Evolutionary conservation across 2,888 invertebrate genomes (phyloP), one percentile per base, ranked within the genome.

Genomic region (Athrips mouffetella): DNA sequence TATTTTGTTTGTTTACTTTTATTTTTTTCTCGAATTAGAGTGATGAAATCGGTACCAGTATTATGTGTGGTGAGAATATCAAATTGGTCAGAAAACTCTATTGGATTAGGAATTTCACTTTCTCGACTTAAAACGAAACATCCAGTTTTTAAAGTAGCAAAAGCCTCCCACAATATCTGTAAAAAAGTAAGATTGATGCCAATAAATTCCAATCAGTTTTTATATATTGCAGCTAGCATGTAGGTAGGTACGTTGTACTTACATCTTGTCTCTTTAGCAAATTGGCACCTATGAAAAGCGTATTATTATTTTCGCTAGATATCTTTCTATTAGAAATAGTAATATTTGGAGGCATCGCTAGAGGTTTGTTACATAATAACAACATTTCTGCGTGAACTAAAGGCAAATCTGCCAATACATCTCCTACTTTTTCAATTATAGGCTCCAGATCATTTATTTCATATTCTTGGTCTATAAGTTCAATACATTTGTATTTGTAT

Each of bases 371-470:
- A 16, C 84, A 79, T 53, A 93, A 67, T 0, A 94, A 72, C 44
- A 89, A 78, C 0, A 93, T 80, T 40, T 94, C 92, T 0, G 93
- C 91, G 58, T 93, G 92, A 3, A 94, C 88, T 7, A 93, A 68
- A 0, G 94, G 94, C 31, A 93, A 70, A 60, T 94, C 93, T 39
- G 89, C 91, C 0, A 95, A 80, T 0, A 91, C 78, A 1, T 91
- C 89, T 6, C 82, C 73, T 4, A 95, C 85, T 6, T 81, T 57
- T 2, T 90, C 89, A 0, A 92, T 79, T 0, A 92, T 58, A 0
- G 91, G 87, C 48, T 80, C 63, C 35, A 86, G 77, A 5, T 73
- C 79, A 45, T 88, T 84, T 4, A 70, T 75, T 31, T 89, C 83
- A 53, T 90, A 90, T 37, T 89, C 88, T 18, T 82, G 80, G 44